phyloP scores from a whole-genome alignment of 2,888 invertebrate genomes.

The Aelia acuminata region DNA sequence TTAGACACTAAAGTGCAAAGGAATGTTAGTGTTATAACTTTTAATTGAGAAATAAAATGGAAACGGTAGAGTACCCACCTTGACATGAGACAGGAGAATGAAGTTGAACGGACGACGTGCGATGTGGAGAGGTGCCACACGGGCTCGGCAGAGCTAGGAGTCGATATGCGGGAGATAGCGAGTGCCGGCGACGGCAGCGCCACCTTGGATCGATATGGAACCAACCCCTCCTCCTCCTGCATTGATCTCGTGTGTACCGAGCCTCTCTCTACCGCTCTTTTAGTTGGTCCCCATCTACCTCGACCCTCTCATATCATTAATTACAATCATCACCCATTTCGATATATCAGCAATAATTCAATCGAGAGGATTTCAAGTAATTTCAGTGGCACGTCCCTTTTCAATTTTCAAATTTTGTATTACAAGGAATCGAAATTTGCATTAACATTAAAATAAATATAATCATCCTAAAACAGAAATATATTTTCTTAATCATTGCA shows the following conservation, averaged over 20 bases:
- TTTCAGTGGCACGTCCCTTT: too few relatives aligned
- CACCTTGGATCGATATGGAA: slow-evolving; percentile 52
- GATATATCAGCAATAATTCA: too few relatives aligned
- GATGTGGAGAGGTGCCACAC: slow-evolving; percentile 27
- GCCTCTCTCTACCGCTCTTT: slow-evolving; percentile 48
- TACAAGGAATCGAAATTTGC: too few relatives aligned
- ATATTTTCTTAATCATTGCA: too few relatives aligned
- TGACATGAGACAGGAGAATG: slow-evolving; percentile 33
- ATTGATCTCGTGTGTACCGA: slow-evolving; percentile 9
- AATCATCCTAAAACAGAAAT: too few relatives aligned
- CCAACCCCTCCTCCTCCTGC: slow-evolving; percentile 36
- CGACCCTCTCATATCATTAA: too few relatives aligned
- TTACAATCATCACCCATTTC: too few relatives aligned
- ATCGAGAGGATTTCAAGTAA: too few relatives aligned
- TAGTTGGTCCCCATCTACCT: neutral
- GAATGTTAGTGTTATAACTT: neutral
- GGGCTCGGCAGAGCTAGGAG: slow-evolving; percentile 1
- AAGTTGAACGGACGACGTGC: neutral
- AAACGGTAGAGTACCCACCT: neutral
- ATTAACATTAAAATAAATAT: too few relatives aligned
- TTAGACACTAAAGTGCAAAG: neutral
- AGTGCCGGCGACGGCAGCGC: slow-evolving; percentile 45
- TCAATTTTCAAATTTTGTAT: too few relatives aligned
- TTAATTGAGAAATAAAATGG: neutral
- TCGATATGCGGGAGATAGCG: slow-evolving; percentile 57